These are phyloP conservation scores for Megaceryle torquata DNA, from an alignment of 2,113 vertebrate genomes.

Conservation along the genomic window DNA sequence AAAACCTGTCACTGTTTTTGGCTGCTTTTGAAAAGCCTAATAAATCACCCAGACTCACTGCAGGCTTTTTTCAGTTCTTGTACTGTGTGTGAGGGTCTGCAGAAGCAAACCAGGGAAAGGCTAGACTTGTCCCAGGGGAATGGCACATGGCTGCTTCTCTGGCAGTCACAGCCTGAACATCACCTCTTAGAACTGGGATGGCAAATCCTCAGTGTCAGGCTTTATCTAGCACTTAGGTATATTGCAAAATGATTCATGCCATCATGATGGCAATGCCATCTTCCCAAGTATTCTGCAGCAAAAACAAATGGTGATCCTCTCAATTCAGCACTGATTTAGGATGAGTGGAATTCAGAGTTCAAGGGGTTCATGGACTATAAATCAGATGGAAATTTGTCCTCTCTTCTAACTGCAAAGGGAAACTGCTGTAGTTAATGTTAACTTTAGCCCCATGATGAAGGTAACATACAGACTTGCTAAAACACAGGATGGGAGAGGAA, in stretches of 20 bases:
- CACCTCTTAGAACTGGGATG: background rate
- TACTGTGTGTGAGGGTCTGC: background rate
- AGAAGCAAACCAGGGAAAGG: background rate
- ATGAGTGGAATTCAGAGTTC: background rate
- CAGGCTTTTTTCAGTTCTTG: background rate
- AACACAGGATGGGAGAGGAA: rapidly evolving
- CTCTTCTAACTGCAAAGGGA: background rate
- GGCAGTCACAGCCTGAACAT: background rate
- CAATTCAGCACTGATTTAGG: background rate
- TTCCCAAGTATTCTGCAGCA: background rate
- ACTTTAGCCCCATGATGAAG: background rate
- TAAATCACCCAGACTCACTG: background rate
- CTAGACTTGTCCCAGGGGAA: background rate
- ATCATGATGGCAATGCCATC: background rate
- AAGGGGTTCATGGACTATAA: background rate
- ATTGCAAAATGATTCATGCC: background rate
- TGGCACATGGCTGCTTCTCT: background rate
- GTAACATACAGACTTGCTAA: background rate
- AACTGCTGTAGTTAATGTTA: background rate
- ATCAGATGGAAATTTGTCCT: background rate
- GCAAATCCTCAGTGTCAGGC: background rate
- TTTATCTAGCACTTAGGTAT: background rate
- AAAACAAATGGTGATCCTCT: background rate
- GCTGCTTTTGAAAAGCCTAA: background rate
- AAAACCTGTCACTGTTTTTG: background rate